Percentiles rank a stretch among this genome's conserved stretches.
Evolutionary conservation across 2,113 vertebrate species (phyloP).

Genomic region (Xenopus borealis): DNA sequence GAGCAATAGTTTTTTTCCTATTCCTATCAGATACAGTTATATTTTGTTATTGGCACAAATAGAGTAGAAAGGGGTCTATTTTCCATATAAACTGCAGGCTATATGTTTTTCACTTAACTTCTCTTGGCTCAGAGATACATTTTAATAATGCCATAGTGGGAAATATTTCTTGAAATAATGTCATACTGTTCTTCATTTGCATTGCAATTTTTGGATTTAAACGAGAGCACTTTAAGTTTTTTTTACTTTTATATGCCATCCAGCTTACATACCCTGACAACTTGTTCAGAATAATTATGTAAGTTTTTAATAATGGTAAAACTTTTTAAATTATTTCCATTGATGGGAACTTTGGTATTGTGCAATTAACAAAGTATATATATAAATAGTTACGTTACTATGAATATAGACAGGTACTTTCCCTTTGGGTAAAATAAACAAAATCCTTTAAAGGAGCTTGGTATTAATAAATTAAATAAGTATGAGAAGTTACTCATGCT

Average conservation of each 20-base stretch:
- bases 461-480: too few species aligned
- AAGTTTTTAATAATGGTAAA: background rate
- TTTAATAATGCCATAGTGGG: slow-evolving; percentile 11
- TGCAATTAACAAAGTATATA: too few species aligned
- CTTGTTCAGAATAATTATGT: slow-evolving; percentile 10
- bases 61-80: background rate
- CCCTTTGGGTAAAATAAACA: too few species aligned
- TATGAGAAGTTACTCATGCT: too few species aligned
- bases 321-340: too few species aligned
- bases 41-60: too few species aligned
- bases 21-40: too few species aligned
- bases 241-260: background rate
- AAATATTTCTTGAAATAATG: slow-evolving; percentile 2
- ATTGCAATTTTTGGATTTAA: background rate
- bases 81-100: background rate
- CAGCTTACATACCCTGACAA: slow-evolving; percentile 1
- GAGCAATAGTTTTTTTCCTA: too few species aligned
- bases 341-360: too few species aligned
- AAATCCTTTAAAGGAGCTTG: too few species aligned
- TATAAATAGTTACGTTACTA: too few species aligned
- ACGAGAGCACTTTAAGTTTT: slow-evolving; percentile 7
- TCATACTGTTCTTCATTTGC: slow-evolving; percentile 7
- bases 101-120: background rate
- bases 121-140: slow-evolving; percentile 6
- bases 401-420: too few species aligned